Conservation (phyloP, 2,888 invertebrate genomes). For the Andrena hattorfiana region DNA sequence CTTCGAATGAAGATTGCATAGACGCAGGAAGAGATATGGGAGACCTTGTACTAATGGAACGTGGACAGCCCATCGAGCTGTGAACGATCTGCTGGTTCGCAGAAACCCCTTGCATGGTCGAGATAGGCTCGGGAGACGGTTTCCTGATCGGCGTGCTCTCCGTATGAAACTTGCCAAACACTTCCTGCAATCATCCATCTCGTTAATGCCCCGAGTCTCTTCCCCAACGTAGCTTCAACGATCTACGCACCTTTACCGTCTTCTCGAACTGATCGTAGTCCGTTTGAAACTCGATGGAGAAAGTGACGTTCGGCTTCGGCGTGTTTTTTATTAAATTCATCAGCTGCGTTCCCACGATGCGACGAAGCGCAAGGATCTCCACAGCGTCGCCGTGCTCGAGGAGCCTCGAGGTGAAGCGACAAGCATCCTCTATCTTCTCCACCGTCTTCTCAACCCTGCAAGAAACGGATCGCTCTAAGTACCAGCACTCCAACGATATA, state of each 20-base stretch:
- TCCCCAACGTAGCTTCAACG: not conserved
- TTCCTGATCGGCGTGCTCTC: constrained; percentile 86
- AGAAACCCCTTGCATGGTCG: constrained; percentile 85
- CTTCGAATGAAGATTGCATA: constrained; percentile 92
- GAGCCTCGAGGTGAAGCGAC: constrained; percentile 93
- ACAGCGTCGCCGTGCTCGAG: constrained; percentile 94
- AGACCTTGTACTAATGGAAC: constrained; percentile 89
- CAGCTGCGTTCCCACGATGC: constrained; percentile 92
- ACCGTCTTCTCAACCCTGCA: constrained; percentile 92
- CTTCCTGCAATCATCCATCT: constrained; percentile 85
- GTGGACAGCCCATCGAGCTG: constrained; percentile 86
- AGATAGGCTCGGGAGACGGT: constrained; percentile 85
- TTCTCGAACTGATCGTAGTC: constrained; percentile 92
- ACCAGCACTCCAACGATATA: not conserved
- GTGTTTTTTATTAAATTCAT: constrained; percentile 92
- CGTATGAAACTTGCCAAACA: constrained; percentile 91
- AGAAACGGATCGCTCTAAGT: constrained; percentile 28
- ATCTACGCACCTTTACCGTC: constrained; percentile 86
- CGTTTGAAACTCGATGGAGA: constrained; percentile 93
- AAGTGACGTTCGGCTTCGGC: constrained; percentile 92
- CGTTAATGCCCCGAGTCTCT: not conserved
- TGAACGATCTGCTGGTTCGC: constrained; percentile 85
- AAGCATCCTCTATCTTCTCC: constrained; percentile 94
- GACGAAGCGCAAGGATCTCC: constrained; percentile 94
- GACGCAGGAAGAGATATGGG: constrained; percentile 89